These are phyloP conservation scores for Bradypodion pumilum DNA, from an alignment of 2,797 vertebrate species.

Conservation along the genomic window DNA sequence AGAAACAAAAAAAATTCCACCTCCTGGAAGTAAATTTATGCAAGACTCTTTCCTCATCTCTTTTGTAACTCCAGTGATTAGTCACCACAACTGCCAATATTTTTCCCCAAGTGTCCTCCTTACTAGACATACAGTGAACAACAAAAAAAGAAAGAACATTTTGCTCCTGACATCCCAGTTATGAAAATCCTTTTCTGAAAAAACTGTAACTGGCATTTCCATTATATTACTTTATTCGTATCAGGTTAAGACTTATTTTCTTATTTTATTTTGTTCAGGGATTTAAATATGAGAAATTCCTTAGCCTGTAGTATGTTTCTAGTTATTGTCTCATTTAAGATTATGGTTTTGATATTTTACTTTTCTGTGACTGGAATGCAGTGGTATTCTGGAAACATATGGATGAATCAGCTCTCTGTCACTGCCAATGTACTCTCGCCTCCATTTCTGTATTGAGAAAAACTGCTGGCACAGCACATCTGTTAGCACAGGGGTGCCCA, in stretches of 20 bases:
- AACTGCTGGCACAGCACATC: too few species aligned
- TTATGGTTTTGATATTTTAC: not conserved
- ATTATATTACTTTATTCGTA: not conserved
- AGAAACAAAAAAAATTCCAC: not conserved
- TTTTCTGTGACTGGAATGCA: not conserved
- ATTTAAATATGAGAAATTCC: not conserved
- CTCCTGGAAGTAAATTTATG: constrained; percentile 12
- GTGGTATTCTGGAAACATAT: not conserved
- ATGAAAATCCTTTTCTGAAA: not conserved
- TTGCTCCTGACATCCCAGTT: not conserved
- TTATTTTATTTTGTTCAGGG: not conserved
- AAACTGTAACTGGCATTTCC: too few species aligned
- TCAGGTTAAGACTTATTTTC: not conserved
- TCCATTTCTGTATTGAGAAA: too few species aligned
- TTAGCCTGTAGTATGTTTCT: not conserved
- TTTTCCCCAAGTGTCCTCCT: not conserved
- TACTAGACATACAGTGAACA: not conserved
- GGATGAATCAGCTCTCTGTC: not conserved
- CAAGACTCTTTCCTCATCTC: not conserved
- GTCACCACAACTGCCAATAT: constrained; percentile 10
- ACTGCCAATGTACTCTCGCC: not conserved
- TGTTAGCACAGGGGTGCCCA: too few species aligned
- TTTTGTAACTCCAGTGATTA: not conserved
- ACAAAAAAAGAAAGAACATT: not conserved
- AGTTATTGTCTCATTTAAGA: not conserved